phyloP scores from a whole-genome alignment of 2,888 invertebrate species.

The Acronicta leporina region DNA sequence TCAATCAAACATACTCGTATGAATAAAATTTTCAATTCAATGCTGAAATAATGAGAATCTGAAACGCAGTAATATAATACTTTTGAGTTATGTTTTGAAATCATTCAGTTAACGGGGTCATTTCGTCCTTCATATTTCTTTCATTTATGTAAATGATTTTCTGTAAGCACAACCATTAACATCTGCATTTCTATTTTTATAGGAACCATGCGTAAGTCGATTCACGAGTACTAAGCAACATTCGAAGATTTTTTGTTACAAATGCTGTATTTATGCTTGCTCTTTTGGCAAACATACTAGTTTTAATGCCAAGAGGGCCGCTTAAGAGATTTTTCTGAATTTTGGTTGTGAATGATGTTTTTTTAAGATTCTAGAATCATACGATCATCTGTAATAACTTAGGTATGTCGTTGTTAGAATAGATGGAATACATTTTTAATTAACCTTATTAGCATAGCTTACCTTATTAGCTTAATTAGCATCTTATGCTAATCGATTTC shows the following conservation, averaged over 20 bases:
- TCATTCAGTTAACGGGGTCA: constrained; percentile 7
- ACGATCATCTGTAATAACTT: constrained; percentile 58
- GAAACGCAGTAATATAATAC: neutral
- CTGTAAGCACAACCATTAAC: constrained; percentile 63
- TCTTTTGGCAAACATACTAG: constrained; percentile 68
- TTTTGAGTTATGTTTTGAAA: constrained; percentile 11
- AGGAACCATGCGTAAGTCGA: constrained; percentile 89
- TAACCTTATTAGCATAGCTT: neutral
- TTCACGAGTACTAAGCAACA: constrained; percentile 79
- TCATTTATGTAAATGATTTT: constrained; percentile 32
- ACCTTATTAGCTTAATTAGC: no score
- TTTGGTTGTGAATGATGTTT: constrained; percentile 60
- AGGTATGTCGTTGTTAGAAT: neutral
- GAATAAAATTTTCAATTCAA: neutral
- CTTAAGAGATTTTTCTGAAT: constrained; percentile 68
- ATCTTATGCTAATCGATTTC: no score
- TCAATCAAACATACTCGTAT: neutral
- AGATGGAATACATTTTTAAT: neutral
- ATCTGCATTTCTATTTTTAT: constrained; percentile 83
- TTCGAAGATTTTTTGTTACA: constrained; percentile 62
- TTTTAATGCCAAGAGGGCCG: constrained; percentile 70
- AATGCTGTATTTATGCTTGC: constrained; percentile 83
- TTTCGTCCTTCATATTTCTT: constrained; percentile 22
- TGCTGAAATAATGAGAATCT: neutral
- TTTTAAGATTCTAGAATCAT: constrained; percentile 55